Evolutionary conservation across 1,140 invertebrate species (phyloP).

Genomic region (Elymnias hypermnestra): DNA sequence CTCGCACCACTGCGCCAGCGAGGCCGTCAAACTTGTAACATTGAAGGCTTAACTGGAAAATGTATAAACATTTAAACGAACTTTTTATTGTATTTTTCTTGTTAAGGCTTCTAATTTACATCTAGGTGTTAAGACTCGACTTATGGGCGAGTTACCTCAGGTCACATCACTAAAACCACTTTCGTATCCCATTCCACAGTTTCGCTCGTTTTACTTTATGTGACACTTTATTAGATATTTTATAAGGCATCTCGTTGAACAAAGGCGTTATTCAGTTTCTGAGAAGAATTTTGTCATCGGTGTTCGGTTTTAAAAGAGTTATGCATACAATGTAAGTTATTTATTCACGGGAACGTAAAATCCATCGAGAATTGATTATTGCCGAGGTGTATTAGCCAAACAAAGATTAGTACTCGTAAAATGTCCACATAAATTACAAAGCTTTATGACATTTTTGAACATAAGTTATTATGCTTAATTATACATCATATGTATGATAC

Average conservation of each 20-base stretch:
- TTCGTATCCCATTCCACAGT: constrained; percentile 24
- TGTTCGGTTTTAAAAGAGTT: constrained; percentile 32
- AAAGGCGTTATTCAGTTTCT: constrained; percentile 39
- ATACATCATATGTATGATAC: no score
- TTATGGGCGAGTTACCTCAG: no score
- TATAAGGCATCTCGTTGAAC: constrained; percentile 33
- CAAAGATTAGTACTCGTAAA: constrained; percentile 15
- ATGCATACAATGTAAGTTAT: constrained; percentile 37
- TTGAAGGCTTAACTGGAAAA: no score
- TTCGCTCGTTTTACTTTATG: constrained; percentile 44
- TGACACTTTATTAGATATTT: constrained; percentile 51
- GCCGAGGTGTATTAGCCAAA: constrained; percentile 12
- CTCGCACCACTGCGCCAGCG: no score
- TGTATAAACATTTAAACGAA: no score
- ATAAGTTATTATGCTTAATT: no score
- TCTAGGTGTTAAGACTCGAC: no score
- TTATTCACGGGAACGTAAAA: constrained; percentile 17
- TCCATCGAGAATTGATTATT: constrained; percentile 18
- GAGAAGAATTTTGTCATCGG: constrained; percentile 50
- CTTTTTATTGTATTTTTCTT: no score
- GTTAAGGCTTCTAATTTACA: no score
- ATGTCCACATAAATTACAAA: not conserved
- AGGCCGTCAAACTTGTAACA: no score
- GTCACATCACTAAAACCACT: constrained; percentile 5
- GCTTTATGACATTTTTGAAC: constrained; percentile 2